These are phyloP conservation scores for Orussus abietinus DNA, from an alignment of 1,140 invertebrate genomes.

Conservation along the genomic window DNA sequence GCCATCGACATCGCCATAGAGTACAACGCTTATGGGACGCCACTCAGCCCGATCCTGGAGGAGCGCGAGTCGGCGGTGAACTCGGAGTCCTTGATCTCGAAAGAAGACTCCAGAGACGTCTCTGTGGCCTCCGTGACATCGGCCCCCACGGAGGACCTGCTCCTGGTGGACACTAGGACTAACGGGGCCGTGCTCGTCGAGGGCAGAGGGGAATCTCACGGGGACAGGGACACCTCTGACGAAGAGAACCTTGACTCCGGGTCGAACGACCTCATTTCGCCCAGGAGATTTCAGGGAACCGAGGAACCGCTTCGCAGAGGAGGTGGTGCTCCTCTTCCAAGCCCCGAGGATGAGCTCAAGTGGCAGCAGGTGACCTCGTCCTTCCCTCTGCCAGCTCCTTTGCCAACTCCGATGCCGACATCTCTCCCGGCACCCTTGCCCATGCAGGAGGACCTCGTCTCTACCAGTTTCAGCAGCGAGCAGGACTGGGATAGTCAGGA, in stretches of 20 bases:
- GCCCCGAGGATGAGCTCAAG: constrained; percentile 48
- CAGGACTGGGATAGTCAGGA: constrained; percentile 44
- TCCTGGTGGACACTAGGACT: constrained; percentile 56
- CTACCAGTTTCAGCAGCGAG: constrained; percentile 46
- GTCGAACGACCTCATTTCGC: too few species aligned
- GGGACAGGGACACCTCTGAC: constrained; percentile 36
- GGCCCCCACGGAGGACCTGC: constrained; percentile 51
- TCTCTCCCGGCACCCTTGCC: constrained; percentile 39
- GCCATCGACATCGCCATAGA: constrained; percentile 6
- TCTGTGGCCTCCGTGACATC: constrained; percentile 42
- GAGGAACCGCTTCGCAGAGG: too few species aligned
- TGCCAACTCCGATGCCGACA: constrained; percentile 29
- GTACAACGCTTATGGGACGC: constrained; percentile 58
- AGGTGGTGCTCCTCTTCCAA: constrained; percentile 38
- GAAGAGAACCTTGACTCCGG: constrained; percentile 42
- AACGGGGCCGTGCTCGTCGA: constrained; percentile 55
- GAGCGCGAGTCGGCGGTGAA: constrained; percentile 52
- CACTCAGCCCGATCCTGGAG: constrained; percentile 63
- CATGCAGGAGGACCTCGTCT: constrained; percentile 47
- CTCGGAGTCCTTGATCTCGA: constrained; percentile 41
- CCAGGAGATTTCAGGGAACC: too few species aligned
- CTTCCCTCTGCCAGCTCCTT: too few species aligned
- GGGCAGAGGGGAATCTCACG: too few species aligned
- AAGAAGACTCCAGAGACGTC: constrained; percentile 37
- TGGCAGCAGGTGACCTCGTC: constrained; percentile 43